phyloP scores from a whole-genome alignment of 2,797 vertebrate genomes.

The Phalloptychus januarius region DNA sequence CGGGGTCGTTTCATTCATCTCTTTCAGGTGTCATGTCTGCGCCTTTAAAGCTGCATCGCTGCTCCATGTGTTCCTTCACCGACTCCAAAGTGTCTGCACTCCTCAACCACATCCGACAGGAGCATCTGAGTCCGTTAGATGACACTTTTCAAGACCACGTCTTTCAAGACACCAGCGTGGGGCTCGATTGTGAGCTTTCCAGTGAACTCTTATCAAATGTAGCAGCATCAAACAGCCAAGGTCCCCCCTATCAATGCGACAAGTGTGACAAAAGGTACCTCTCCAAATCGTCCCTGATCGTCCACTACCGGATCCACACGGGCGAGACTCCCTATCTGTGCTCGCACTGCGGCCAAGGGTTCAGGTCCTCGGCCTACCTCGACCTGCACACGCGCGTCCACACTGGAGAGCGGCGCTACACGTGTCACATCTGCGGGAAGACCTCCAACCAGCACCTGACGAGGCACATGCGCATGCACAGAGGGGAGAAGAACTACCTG shows the following conservation, averaged over 20 bases:
- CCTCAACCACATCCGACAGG: constrained; percentile 36
- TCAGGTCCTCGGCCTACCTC: constrained; percentile 22
- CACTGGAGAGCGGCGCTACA: constrained; percentile 44
- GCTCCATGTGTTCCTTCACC: constrained; percentile 30
- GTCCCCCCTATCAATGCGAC: constrained; percentile 28
- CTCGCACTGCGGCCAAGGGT: constrained; percentile 35
- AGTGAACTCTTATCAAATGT: constrained; percentile 12
- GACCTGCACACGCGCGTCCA: constrained; percentile 32
- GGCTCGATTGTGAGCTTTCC: neutral
- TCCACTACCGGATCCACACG: constrained; percentile 43
- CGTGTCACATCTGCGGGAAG: constrained; percentile 53
- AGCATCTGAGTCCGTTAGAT: constrained; percentile 5
- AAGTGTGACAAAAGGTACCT: constrained; percentile 41
- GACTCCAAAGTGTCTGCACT: constrained; percentile 28
- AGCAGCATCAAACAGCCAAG: neutral
- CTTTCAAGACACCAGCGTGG: neutral
- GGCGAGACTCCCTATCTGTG: constrained; percentile 39
- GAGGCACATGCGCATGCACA: constrained; percentile 57
- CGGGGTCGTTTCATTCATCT: neutral
- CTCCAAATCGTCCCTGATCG: constrained; percentile 17
- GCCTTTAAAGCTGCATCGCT: constrained; percentile 11
- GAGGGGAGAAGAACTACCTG: constrained; percentile 50
- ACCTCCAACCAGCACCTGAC: constrained; percentile 41
- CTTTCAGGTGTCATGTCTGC: constrained; percentile 25
- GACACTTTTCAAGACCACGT: neutral